phyloP scores from a whole-genome alignment of 1,140 invertebrate species.

The Neoseiulus cucumeris region DNA sequence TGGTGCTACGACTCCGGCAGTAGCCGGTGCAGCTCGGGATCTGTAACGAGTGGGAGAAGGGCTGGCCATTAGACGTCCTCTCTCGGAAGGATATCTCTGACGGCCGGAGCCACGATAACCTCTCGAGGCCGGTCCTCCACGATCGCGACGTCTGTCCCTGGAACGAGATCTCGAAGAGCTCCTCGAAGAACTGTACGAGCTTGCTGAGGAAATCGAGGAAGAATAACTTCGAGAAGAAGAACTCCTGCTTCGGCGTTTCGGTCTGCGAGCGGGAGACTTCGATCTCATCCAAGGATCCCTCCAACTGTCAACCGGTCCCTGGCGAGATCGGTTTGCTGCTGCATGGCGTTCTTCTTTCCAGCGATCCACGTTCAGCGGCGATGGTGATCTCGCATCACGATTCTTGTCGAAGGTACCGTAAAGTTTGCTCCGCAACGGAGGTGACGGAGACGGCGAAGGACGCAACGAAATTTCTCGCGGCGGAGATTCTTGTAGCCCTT shows the following conservation, averaged over 20 bases:
- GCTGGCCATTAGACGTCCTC: not conserved
- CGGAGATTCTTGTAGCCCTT: not conserved
- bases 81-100: not conserved
- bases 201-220: not conserved
- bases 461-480: not conserved
- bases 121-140: not conserved
- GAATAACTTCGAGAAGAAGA: not conserved
- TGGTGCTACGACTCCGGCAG: not conserved
- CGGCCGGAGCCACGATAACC: not conserved
- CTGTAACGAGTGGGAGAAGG: not conserved
- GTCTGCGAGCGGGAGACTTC: not conserved
- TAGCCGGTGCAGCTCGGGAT: not conserved
- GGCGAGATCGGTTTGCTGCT: not conserved
- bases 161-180: constrained; percentile 9
- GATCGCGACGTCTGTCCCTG: not conserved
- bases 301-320: not conserved
- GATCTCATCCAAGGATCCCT: constrained; percentile 8
- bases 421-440: not conserved
- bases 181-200: not conserved
- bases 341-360: not conserved
- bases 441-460: not conserved
- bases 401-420: not conserved
- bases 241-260: not conserved
- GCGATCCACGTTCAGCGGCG: not conserved
- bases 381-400: not conserved